Percentiles rank a stretch among this genome's conserved stretches.
Conservation (phyloP, 2,797 vertebrate genomes). For the Picus viridis region DNA sequence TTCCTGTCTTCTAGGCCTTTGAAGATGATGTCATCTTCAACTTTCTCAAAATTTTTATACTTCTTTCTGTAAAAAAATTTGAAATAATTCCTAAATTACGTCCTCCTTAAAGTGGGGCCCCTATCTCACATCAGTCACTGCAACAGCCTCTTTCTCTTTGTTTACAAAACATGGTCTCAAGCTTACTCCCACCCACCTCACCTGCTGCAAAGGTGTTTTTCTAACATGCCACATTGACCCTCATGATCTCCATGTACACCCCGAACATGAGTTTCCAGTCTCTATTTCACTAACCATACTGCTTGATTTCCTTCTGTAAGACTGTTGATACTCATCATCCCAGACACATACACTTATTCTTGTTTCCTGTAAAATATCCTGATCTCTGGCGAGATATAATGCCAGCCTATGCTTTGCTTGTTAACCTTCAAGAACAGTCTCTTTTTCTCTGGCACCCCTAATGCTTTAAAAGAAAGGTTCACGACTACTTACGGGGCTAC, state of each 20-base stretch:
- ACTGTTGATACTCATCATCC: neutral
- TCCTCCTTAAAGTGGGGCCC: neutral
- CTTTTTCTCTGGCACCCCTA: neutral
- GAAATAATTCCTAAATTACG: neutral
- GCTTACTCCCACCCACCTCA: neutral
- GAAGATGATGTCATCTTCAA: neutral
- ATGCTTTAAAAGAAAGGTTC: neutral
- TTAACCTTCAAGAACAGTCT: neutral
- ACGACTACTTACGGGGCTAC: neutral
- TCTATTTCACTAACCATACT: rapidly evolving
- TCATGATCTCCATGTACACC: neutral
- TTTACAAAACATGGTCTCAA: neutral
- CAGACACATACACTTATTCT: neutral
- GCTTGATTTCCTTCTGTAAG: neutral
- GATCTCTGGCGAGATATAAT: neutral
- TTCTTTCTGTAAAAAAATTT: neutral
- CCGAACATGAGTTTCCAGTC: neutral
- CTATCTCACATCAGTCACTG: neutral
- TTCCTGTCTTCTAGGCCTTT: neutral
- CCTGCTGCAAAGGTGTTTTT: neutral
- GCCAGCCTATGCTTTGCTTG: neutral
- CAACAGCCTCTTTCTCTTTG: neutral
- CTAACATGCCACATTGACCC: neutral
- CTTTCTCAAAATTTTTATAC: neutral
- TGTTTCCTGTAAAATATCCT: neutral